Evolutionary conservation across 1,140 invertebrate genomes (phyloP).

Genomic region (Sogatella furcifera): DNA sequence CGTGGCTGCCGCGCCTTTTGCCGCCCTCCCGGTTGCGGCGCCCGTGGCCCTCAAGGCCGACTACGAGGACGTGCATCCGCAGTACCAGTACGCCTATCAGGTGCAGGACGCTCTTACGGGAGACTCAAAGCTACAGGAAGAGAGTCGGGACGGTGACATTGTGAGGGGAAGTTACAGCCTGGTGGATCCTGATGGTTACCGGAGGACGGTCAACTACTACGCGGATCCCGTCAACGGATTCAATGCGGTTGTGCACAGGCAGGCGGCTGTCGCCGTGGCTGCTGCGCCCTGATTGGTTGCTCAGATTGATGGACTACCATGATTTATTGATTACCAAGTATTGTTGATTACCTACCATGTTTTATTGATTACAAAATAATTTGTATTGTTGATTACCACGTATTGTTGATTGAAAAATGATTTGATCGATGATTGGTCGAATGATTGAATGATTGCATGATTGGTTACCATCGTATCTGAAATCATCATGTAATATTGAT

Average conservation of each 20-base stretch:
- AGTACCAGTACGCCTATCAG: constrained; percentile 40
- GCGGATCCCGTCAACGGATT: constrained; percentile 35
- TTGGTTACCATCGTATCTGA: too few species aligned
- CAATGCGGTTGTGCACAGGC: constrained; percentile 28
- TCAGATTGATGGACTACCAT: background rate
- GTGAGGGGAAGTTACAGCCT: constrained; percentile 36
- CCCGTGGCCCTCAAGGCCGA: constrained; percentile 8
- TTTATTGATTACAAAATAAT: too few species aligned
- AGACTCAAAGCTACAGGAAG: constrained; percentile 42
- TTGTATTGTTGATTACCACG: too few species aligned
- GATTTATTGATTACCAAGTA: too few species aligned
- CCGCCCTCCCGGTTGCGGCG: constrained; percentile 13
- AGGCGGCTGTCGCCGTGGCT: background rate
- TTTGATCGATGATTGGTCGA: too few species aligned
- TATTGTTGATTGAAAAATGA: too few species aligned
- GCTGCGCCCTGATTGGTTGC: background rate
- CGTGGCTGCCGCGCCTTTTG: constrained; percentile 6
- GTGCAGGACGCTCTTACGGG: constrained; percentile 42
- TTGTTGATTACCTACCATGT: too few species aligned
- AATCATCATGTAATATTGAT: too few species aligned
- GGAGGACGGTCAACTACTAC: constrained; percentile 32
- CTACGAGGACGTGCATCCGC: constrained; percentile 22
- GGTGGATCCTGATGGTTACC: constrained; percentile 31
- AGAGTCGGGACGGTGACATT: constrained; percentile 41
- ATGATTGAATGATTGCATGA: too few species aligned